A percentile compares a stretch with the other conserved stretches of the same genome.
phyloP scores from a whole-genome alignment of 35 echinoderm and acorn worm genomes.

The Heliocidaris erythrogramma region DNA sequence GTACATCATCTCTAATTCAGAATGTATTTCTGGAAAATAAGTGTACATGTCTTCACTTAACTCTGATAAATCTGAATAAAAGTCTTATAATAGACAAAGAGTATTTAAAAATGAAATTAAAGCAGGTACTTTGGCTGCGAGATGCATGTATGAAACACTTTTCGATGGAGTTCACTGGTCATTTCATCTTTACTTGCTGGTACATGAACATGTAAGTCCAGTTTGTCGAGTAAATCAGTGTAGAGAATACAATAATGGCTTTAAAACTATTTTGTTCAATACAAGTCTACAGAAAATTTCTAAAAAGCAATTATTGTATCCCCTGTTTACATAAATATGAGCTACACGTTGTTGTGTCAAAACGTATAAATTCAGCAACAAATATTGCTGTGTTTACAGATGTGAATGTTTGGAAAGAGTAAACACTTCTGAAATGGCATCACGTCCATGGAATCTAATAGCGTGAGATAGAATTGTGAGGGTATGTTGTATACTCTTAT shows the following conservation, averaged over 20 bases:
- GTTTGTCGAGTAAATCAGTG: not conserved
- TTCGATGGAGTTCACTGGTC: not conserved
- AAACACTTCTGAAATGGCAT: not conserved
- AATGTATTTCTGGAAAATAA: too few relatives aligned
- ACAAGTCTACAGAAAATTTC: too few relatives aligned
- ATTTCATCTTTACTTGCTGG: not conserved
- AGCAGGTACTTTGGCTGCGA: not conserved
- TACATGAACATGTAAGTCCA: not conserved
- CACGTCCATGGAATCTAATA: not conserved
- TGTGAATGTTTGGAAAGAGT: not conserved
- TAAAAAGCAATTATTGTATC: too few relatives aligned
- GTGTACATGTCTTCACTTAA: too few relatives aligned
- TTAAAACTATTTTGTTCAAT: too few relatives aligned
- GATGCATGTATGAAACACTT: not conserved
- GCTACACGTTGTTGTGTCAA: too few relatives aligned
- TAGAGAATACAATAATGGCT: not conserved
- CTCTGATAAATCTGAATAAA: too few relatives aligned
- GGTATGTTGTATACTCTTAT: not conserved
- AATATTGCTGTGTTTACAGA: not conserved
- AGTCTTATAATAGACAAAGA: not conserved
- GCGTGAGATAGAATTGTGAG: not conserved
- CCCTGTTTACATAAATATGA: too few relatives aligned
- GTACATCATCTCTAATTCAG: too few relatives aligned
- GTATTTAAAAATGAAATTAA: not conserved
- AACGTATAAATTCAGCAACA: not conserved